Evolutionary conservation across 2,797 vertebrate species (phyloP).

Genomic region (Gymnocypris eckloni): DNA sequence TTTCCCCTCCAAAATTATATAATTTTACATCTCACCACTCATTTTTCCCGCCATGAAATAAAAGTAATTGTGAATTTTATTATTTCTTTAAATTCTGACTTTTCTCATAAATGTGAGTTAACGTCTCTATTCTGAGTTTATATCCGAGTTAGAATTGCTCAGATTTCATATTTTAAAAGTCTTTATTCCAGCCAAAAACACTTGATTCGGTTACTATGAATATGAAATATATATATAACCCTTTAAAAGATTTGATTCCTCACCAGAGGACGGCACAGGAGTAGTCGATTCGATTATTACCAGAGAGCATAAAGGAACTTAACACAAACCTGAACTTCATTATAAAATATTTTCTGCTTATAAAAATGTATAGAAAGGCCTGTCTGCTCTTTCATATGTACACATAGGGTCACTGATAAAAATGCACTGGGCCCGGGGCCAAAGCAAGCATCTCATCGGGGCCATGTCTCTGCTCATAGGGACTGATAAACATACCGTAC

Average conservation of each 20-base stretch:
- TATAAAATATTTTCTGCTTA: not conserved
- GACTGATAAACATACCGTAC: not conserved
- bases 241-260: not conserved
- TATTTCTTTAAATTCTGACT: too few relatives aligned
- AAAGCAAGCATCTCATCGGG: not conserved
- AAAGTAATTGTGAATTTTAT: too few relatives aligned
- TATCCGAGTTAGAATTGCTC: not conserved
- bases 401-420: not conserved
- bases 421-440: too few relatives aligned
- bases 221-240: too few relatives aligned
- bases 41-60: too few relatives aligned
- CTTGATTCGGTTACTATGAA: not conserved
- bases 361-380: not conserved
- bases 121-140: too few relatives aligned
- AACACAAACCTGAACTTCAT: not conserved
- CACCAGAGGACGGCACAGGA: rapidly evolving
- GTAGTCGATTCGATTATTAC: not conserved
- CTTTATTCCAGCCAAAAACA: not conserved
- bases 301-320: not conserved
- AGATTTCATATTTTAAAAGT: not conserved
- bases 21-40: too few relatives aligned
- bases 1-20: too few relatives aligned
- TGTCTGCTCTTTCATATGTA: not conserved
- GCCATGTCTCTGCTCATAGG: not conserved
- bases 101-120: too few relatives aligned